These are phyloP conservation scores for Ophioninae sp. DNA, from an alignment of 2,888 invertebrate species.

Conservation along the genomic window DNA sequence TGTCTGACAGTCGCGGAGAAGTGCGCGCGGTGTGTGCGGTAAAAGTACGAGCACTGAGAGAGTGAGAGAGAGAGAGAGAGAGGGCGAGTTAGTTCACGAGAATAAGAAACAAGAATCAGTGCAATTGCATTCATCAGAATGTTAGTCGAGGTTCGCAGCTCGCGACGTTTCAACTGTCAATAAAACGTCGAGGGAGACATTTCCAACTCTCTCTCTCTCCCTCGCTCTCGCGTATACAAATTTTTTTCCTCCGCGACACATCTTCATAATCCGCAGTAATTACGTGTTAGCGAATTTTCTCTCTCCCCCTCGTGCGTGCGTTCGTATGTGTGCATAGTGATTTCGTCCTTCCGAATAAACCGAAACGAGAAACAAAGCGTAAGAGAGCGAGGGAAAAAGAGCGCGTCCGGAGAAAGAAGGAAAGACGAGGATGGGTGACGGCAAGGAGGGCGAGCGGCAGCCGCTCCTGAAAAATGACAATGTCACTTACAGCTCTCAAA, in stretches of 20 bases:
- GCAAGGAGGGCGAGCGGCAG: constrained; percentile 85
- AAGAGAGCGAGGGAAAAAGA: background rate
- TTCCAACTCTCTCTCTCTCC: background rate
- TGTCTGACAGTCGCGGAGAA: constrained; percentile 20
- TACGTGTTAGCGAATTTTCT: background rate
- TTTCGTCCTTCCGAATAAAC: background rate
- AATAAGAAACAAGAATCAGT: background rate
- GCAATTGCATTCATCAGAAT: background rate
- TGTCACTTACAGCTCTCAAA: constrained; percentile 71
- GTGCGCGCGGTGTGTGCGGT: background rate
- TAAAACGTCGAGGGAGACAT: background rate
- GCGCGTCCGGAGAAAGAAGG: background rate
- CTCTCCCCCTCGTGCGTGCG: background rate
- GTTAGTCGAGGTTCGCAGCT: background rate
- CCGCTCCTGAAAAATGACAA: constrained; percentile 83
- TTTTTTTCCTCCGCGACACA: constrained; percentile 4
- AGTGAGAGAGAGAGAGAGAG: background rate
- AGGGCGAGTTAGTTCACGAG: background rate
- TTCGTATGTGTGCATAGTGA: background rate
- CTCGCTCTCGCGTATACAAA: background rate
- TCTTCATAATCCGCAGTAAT: background rate
- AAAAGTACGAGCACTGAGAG: background rate
- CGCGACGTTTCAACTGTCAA: constrained; percentile 5
- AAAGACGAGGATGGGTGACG: constrained; percentile 83
- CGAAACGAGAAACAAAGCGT: background rate